Conservation (phyloP, 2,797 vertebrate genomes). For the Clarias pachynema region DNA sequence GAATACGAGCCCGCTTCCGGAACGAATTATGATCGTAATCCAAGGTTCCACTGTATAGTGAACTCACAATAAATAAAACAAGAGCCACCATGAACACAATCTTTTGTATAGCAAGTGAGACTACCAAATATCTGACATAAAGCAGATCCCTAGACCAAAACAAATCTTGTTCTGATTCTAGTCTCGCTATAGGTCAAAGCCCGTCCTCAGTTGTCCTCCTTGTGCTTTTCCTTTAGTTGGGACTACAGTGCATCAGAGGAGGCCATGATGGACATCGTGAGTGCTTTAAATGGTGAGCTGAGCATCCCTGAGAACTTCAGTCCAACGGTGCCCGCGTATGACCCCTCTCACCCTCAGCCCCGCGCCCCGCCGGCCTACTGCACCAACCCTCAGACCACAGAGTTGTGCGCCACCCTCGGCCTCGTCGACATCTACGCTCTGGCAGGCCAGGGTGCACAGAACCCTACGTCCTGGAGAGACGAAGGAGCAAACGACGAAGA, state of each 20-base stretch:
- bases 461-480: constrained; percentile 43
- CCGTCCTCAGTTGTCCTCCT: not conserved
- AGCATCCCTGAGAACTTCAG: constrained; percentile 88
- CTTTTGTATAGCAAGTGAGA: too few species aligned
- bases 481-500: constrained; percentile 69
- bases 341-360: constrained; percentile 80
- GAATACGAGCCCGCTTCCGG: too few species aligned
- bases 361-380: constrained; percentile 73
- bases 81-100: too few species aligned
- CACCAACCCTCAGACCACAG: constrained; percentile 92
- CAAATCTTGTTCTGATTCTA: not conserved
- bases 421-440: constrained; percentile 86
- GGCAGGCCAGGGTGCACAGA: constrained; percentile 71
- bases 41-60: too few species aligned
- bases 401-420: constrained; percentile 88
- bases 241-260: constrained; percentile 88
- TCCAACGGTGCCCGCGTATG: constrained; percentile 77
- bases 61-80: too few species aligned
- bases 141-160: too few species aligned
- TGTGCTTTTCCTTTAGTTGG: constrained; percentile 79
- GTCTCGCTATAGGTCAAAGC: not conserved
- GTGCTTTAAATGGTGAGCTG: constrained; percentile 83
- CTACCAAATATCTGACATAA: not conserved
- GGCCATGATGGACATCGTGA: constrained; percentile 83
- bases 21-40: too few species aligned